Base-by-base conservation (phyloP, 2,797 vertebrate species). In the Botia almorhae region DNA sequence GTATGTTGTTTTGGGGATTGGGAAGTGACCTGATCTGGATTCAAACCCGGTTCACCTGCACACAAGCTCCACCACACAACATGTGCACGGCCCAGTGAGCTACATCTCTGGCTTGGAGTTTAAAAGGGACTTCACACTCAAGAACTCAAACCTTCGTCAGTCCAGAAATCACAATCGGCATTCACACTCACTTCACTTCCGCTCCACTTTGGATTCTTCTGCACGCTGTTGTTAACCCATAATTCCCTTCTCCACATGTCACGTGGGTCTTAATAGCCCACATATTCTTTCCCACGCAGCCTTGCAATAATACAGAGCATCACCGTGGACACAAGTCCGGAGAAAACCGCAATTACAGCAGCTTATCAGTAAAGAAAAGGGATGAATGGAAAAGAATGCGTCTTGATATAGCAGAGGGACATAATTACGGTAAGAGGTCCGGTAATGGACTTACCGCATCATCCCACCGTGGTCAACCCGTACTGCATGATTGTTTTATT, bases 401-500 rank as follows among this genome's bases (percentile, higher is more conserved):
- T 39, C 7, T 78, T 81, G 80, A 76, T 73, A 65, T 63, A 68
- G 56, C 69, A 74, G 68, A 70, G 83, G 74, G 73, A 82, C 82
- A 78, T 78, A 81, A 84, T 83, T 81, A 87, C 83, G 60, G 71
- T 39, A 79, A 87, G 55, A 76, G 68, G 72, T 84, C 48, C 70
- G 68, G 84, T 89, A 86, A 89, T 82, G 82, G 84, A 87, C 83
- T 85, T 81, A 67, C 77, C 56, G 77, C 69, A 51, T 88, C 75
- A 83, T 89, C 89, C 76, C 83, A 82, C 74, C 78, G 67, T 23
- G 65, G 76, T 68, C 74, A 39, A 26, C 51, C 80, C 64, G 14
- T 77, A n/a, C 72, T 26, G 5, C 39, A 53, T 88, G 85, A 90
- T 89, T 87, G 87, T 88, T 88, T 85, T 67, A 81, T 81, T 85